A percentile compares a stretch with the other conserved stretches of the same genome.
Conservation (phyloP, 2,797 vertebrate species). For the Poeciliopsis presidionis region DNA sequence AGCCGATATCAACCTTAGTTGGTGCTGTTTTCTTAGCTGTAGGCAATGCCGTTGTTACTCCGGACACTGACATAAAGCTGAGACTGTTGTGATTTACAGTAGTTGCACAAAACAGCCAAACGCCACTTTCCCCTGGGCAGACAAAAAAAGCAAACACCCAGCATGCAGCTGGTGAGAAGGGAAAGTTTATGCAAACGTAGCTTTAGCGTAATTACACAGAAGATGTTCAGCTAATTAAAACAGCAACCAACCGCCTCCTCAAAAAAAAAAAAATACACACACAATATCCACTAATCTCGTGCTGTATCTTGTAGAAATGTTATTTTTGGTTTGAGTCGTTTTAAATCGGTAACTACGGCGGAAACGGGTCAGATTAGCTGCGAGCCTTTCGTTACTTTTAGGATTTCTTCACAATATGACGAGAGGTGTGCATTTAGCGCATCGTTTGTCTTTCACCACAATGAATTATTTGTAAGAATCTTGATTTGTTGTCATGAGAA, state of each 20-base stretch:
- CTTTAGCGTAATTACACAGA: background rate
- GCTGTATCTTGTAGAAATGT: background rate
- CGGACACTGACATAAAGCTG: background rate
- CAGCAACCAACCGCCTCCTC: background rate
- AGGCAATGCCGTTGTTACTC: background rate
- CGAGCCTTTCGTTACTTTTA: background rate
- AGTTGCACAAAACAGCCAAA: background rate
- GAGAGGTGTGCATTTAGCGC: no score
- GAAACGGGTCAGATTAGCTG: background rate
- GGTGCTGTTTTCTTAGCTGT: background rate
- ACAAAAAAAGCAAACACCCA: background rate
- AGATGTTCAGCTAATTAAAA: background rate
- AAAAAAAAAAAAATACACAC: background rate
- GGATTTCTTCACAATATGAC: background rate
- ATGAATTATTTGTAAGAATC: no score
- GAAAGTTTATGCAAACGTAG: background rate
- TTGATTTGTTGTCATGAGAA: no score
- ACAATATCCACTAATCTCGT: background rate
- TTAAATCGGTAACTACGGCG: background rate
- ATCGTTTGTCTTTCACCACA: no score
- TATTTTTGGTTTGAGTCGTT: conserved; percentile 1
- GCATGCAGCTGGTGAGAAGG: background rate
- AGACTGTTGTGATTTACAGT: background rate
- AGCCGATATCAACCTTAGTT: background rate
- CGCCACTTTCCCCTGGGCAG: background rate